Base-by-base conservation (phyloP, 2,888 invertebrate genomes). In the Congeria kusceri region DNA sequence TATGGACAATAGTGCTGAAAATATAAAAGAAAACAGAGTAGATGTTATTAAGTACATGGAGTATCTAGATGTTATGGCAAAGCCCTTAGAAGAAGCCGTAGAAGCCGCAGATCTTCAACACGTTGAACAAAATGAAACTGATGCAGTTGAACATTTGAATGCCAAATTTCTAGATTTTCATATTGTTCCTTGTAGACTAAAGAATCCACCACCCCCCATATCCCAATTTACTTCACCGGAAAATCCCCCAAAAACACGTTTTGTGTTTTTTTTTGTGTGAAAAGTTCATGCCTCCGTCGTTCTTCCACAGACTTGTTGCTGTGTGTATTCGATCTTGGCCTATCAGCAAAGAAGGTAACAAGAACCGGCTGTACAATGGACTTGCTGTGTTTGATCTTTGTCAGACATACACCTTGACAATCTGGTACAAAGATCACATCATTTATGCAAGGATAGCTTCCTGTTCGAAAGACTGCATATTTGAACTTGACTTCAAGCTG, bases 251-350 rank as follows among this genome's bases (percentile, higher is more conserved):
- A 71, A 62, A 59, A 81, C 81, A 4, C 63, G 66, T 75, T 18
- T 57, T 81, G 18, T 66, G 77, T 27, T 59, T 74, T 47, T 58
- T 63, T 27, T 81, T 81, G 49, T 44, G 53, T 27, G 71, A 76
- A 58, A 57, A 62, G 0, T 81, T 81, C 29, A 61, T 81, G 46
- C 81, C 81, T 13, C 81, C 81, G 20, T 70, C 77, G 25, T 58
- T 81, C 18, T 81, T 81, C 29, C 81, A 81, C 44, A 59, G 77
- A n/a, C 68, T 81, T 20, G 13, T 81, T n/a, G 81, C 81, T n/a
- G 58, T 74, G 29, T 81, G 81, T 49, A 81, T 81, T 7, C 73
- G 64, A 13, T 25, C 59, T 20, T 81, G 68, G 70, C 57, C 27
- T 29, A 53, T 75, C 20, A 53, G 23, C 23, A 9, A 20, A 53